phyloP scores from a whole-genome alignment of 2,888 invertebrate species.

The Halocaridina rubra region DNA sequence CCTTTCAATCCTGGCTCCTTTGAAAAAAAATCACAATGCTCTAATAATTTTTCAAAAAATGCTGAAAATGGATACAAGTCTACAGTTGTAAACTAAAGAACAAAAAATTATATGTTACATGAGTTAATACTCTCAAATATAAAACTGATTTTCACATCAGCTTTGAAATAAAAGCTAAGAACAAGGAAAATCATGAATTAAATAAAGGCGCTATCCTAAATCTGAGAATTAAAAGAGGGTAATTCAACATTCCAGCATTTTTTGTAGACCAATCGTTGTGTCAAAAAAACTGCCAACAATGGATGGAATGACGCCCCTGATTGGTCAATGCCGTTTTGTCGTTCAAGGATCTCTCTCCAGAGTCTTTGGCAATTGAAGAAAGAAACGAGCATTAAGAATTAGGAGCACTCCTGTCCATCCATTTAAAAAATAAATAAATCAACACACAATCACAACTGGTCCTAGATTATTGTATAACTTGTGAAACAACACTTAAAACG shows the following conservation, averaged over 20 bases:
- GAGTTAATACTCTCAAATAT: no score
- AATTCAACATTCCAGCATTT: slow-evolving; percentile 25
- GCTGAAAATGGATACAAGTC: slow-evolving; percentile 24
- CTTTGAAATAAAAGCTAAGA: background rate
- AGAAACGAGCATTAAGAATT: background rate
- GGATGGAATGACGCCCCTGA: background rate
- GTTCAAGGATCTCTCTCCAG: background rate
- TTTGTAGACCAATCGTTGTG: slow-evolving; percentile 29
- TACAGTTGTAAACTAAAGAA: no score
- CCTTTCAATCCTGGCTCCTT: background rate
- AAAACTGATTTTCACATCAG: no score
- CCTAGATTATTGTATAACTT: background rate
- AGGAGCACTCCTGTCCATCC: background rate
- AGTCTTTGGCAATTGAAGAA: no score
- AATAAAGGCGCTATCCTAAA: background rate
- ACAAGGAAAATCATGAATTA: background rate
- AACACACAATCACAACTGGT: background rate
- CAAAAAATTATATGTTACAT: no score
- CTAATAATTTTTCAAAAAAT: slow-evolving; percentile 11
- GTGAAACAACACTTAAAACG: slow-evolving; percentile 64
- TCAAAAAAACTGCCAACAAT: background rate
- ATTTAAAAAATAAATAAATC: background rate
- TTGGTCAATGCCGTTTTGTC: background rate
- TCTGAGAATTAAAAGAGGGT: background rate
- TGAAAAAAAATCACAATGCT: background rate